phyloP scores from a whole-genome alignment of 2,797 vertebrate species.

The Melopsittacus undulatus region DNA sequence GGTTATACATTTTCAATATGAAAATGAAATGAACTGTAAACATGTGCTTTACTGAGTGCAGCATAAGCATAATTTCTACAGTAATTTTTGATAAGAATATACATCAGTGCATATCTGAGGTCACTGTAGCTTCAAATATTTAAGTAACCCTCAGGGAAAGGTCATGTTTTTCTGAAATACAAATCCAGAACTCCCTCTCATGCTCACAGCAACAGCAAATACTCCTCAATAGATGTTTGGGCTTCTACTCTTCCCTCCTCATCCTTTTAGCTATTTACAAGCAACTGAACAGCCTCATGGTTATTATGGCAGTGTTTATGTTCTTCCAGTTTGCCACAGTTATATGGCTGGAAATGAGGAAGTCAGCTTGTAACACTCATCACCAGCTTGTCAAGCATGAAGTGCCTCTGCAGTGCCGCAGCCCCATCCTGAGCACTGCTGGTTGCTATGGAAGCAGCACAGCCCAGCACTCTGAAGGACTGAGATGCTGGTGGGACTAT shows the following conservation, averaged over 20 bases:
- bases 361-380: neutral
- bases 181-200: neutral
- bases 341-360: neutral
- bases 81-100: constrained; percentile 29
- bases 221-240: neutral
- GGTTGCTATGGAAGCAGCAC: neutral
- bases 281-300: neutral
- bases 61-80: constrained; percentile 11
- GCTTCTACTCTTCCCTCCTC: neutral
- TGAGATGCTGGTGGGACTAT: neutral
- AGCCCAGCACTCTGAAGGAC: neutral
- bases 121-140: constrained; percentile 49
- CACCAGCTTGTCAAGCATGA: neutral
- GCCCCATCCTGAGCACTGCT: neutral
- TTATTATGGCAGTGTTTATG: neutral
- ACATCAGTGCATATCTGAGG: constrained; percentile 16
- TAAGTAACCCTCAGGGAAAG: constrained; percentile 64
- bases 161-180: constrained; percentile 38
- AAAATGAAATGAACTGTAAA: constrained; percentile 39
- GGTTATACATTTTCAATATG: constrained; percentile 6
- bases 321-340: neutral
- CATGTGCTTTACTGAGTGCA: constrained; percentile 6
- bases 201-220: neutral
- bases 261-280: neutral
- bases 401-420: rapidly evolving